phyloP scores from a whole-genome alignment of 1,140 invertebrate species.

The Macrotrachela quadricornifera region DNA sequence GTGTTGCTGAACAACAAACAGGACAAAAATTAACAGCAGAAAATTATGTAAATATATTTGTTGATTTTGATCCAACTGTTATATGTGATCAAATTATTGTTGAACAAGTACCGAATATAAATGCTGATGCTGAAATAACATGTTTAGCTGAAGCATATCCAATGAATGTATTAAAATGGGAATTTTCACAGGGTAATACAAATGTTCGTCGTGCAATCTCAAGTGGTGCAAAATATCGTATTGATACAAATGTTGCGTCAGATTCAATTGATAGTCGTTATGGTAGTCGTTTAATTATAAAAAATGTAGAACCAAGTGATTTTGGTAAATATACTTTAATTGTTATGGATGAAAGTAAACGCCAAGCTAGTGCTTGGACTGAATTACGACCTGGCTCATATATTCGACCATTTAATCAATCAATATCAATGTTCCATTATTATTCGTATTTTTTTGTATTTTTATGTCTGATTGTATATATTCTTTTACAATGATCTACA shows the following conservation, averaged over 20 bases:
- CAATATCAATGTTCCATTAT: no score
- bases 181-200: constrained; percentile 2
- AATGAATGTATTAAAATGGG: constrained; percentile 3
- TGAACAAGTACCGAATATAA: constrained; percentile 5
- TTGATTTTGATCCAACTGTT: constrained; percentile 6
- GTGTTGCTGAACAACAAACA: constrained; percentile 4
- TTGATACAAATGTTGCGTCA: constrained; percentile 3
- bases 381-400: no score
- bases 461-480: no score
- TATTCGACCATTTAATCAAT: no score
- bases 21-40: background rate
- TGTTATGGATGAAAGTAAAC: background rate
- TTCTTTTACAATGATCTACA: no score
- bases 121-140: constrained; percentile 6
- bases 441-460: no score
- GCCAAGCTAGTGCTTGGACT: no score
- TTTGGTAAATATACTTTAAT: constrained; percentile 7
- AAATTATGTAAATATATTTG: constrained; percentile 1
- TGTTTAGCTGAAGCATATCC: constrained; percentile 7
- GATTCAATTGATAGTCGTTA: background rate
- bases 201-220: constrained; percentile 4
- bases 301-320: constrained; percentile 3
- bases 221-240: constrained; percentile 1
- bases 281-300: constrained; percentile 1
- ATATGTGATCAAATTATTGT: background rate